Conservation (phyloP, 2,888 invertebrate genomes). For the Nesidiocoris tenuis region DNA sequence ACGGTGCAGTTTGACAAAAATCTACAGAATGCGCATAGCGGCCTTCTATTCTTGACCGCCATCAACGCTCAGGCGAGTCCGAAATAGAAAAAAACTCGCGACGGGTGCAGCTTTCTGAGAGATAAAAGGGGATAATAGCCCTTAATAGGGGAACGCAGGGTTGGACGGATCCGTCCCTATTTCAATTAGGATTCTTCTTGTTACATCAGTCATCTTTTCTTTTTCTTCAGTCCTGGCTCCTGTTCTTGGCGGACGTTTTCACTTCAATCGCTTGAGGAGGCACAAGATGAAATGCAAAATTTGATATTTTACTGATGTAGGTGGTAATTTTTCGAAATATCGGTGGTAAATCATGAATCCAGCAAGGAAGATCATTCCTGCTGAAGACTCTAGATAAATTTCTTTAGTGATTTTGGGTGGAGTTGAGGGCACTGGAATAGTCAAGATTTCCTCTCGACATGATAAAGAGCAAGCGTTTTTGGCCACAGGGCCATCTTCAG, state of each 20-base stretch:
- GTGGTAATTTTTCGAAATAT: too few relatives aligned
- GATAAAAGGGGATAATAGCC: slow-evolving; percentile 29
- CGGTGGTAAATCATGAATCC: too few relatives aligned
- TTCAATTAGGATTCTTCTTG: slow-evolving; percentile 37
- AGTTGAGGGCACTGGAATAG: too few relatives aligned
- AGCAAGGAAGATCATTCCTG: too few relatives aligned
- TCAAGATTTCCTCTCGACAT: too few relatives aligned
- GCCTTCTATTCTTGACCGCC: background rate
- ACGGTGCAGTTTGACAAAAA: background rate
- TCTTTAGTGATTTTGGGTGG: too few relatives aligned
- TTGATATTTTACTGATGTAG: too few relatives aligned
- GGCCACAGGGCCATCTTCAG: too few relatives aligned
- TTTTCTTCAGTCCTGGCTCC: slow-evolving; percentile 17
- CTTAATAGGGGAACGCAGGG: slow-evolving; percentile 31
- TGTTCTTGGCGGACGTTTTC: background rate
- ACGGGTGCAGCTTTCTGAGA: background rate
- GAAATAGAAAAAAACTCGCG: background rate
- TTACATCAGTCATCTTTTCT: slow-evolving; percentile 32
- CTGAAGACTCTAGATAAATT: too few relatives aligned
- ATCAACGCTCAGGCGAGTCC: background rate
- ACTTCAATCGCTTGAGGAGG: too few relatives aligned
- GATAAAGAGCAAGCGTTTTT: too few relatives aligned
- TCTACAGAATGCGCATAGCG: slow-evolving; percentile 7
- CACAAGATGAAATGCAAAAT: too few relatives aligned
- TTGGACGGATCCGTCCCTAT: slow-evolving; percentile 33